phyloP scores from a whole-genome alignment of 2,797 vertebrate genomes.

The Ptychobarbus kaznakovi region DNA sequence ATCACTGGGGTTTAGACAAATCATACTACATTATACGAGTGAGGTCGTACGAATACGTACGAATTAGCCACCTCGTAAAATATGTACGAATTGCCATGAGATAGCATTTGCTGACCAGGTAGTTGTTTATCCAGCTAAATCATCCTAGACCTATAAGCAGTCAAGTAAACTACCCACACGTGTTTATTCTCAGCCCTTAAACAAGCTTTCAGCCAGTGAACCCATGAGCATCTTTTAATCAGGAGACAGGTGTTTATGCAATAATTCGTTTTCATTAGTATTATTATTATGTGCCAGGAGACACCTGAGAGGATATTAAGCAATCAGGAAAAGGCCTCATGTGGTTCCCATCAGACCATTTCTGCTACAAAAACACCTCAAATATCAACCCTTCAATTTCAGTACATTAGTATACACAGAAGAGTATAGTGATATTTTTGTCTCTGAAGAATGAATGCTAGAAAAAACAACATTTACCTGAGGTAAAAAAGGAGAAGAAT shows the following conservation, averaged over 20 bases:
- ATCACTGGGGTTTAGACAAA: too few species aligned
- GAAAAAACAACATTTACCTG: not conserved
- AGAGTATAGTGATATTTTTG: not conserved
- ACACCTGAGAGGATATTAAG: not conserved
- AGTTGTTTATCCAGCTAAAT: not conserved
- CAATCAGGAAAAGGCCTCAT: not conserved
- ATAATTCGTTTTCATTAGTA: not conserved
- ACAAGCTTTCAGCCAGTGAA: not conserved
- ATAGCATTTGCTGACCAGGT: not conserved
- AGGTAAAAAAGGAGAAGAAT: not conserved
- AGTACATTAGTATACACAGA: not conserved
- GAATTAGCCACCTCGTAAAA: too few species aligned
- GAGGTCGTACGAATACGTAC: too few species aligned
- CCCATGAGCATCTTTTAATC: not conserved
- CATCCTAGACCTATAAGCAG: not conserved
- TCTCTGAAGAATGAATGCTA: not conserved
- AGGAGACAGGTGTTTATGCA: not conserved
- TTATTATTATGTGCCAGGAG: not conserved
- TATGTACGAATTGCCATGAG: too few species aligned
- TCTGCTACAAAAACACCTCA: not conserved
- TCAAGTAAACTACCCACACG: too few species aligned
- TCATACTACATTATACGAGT: too few species aligned
- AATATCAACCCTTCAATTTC: not conserved
- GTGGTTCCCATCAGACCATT: slow-evolving; percentile 12
- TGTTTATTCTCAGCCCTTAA: too few species aligned